Base-by-base conservation (phyloP, 1,140 invertebrate species). In the Amyelois transitella region DNA sequence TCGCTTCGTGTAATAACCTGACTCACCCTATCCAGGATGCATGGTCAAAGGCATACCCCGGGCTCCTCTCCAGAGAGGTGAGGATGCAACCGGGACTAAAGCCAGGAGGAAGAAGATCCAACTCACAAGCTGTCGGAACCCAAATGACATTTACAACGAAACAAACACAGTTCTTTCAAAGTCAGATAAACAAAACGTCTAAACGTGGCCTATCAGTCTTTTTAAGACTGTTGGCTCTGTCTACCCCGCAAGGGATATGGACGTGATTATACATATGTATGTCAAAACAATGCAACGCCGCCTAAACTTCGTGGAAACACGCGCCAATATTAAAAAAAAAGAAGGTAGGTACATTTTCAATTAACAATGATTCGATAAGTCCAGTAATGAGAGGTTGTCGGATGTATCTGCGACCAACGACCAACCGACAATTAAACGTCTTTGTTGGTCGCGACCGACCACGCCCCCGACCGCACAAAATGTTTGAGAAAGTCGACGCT, bases 381-480 rank as follows among this genome's bases (percentile, higher is more conserved):
- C 72, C 56, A 60, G 63, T 82, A 82, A 82, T 82, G 75, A 80
- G 72, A 53, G 79, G 79, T 79, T 82, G 66, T 60, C 66, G 69
- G 75, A 82, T 82, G 79, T 82, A 82, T 79, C 62, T 71, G 51
- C 32, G 32, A 38, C 8, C 32, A 14, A 14, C 62, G 61, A 62
- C 66, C 68, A 80, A 75, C 76, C 75, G 63, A 71, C 75, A 82
- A 82, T 82, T 82, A 82, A 79, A 72, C 69, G 69, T 75, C 79
- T 77, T 78, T 77, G 76, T 79, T 54, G 64, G 59, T 54, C 58
- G 38, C 50, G 45, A 44, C 50, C 67, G 56, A 61, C 62, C 66
- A 61, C 66, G 64, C 66, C 66, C 61, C 49, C 74, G 66, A 73
- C 67, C 68, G 64, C 67, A 72, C 74, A 70, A 64, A 74, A 68